Evolutionary conservation across 2,113 vertebrate species (phyloP), one percentile per base, ranked within the genome.

Genomic region (Phalacrocorax pelagicus): DNA sequence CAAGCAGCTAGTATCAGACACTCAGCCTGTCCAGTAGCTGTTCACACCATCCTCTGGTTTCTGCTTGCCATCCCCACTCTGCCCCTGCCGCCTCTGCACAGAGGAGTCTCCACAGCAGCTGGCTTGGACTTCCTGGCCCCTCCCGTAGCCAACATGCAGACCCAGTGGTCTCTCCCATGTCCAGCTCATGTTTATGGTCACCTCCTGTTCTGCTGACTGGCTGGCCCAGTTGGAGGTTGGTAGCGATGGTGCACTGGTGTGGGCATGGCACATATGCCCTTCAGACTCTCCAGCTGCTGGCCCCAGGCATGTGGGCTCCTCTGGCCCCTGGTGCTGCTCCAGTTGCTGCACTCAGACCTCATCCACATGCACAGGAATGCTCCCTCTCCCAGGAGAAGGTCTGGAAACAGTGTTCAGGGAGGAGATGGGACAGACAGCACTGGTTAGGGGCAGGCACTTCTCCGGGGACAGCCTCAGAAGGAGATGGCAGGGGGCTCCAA

Each of bases 211-310:
- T 49, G 22, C 32, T 55, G 21, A 16, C 21, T 29, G 26, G 17
- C 42, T 57, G 30, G 18, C 11, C 26, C 7, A 12, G 11, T 18
- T 38, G 1, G 4, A 32, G 49, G 26, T 18, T 1, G 2, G 18
- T 44, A 59, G 21, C 0, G 1, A 40, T 46, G 34, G 15, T 30
- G n/a, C 40, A 26, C 3, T 3, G 24, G 12, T 14, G 15, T 8
- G 24, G 2, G 3, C 3, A 11, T 10, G 44, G 18, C 0, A 2
- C 5, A 3, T 32, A 11, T 0, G 1, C 16, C 18, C 11, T 38
- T 63, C 3, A 1, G 15, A 29, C 22, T 57, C 15, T 63, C 49
- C 36, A 38, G 55, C n/a, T 81, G 7, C 38, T 54, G 58, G 19
- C 10, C 12, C 7, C 17, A 38, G 24, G 6, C 19, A 40, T 2